A percentile compares a stretch with the other conserved stretches of the same genome.
Evolutionary conservation across 2,888 invertebrate genomes (phyloP).

Genomic region (Deroplatys truncata): DNA sequence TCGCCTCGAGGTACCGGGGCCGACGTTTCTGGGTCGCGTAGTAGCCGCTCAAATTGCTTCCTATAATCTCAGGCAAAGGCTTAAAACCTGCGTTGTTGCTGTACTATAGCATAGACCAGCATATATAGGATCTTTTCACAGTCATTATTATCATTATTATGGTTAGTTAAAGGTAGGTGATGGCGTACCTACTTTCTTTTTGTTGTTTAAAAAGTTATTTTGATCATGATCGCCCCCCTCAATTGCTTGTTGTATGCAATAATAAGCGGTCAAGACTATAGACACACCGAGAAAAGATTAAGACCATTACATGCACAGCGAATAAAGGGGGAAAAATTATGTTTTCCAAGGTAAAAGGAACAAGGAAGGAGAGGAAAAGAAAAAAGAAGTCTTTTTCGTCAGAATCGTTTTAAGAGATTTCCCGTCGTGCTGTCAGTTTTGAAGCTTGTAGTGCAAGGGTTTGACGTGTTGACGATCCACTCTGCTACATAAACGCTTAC

Average conservation of each 20-base stretch:
- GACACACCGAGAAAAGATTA: slow-evolving; percentile 16
- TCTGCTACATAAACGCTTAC: not conserved
- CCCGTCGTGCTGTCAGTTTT: slow-evolving; percentile 27
- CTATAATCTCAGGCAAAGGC: slow-evolving; percentile 20
- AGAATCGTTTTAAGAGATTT: slow-evolving; percentile 22
- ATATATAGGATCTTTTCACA: slow-evolving; percentile 12
- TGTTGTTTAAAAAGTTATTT: slow-evolving; percentile 30
- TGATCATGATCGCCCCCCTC: slow-evolving; percentile 25
- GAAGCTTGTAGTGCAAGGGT: slow-evolving; percentile 2
- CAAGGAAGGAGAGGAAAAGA: slow-evolving; percentile 13
- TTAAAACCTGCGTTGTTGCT: slow-evolving; percentile 10
- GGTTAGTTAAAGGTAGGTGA: slow-evolving; percentile 26
- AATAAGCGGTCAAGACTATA: slow-evolving; percentile 13
- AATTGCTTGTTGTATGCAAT: slow-evolving; percentile 16
- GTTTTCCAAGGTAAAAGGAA: slow-evolving; percentile 23
- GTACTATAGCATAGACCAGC: not conserved
- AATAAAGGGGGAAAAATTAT: slow-evolving; percentile 25
- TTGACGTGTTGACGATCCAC: slow-evolving; percentile 19
- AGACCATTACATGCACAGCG: slow-evolving; percentile 24
- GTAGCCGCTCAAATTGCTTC: slow-evolving; percentile 21
- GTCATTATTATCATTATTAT: slow-evolving; percentile 27
- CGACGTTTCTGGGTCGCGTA: slow-evolving; percentile 4
- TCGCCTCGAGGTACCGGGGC: not conserved
- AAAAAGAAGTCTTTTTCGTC: slow-evolving; percentile 16
- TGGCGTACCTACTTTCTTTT: slow-evolving; percentile 21